Base-by-base conservation (phyloP, 2,888 invertebrate species). In the Scaptomyza parva region DNA sequence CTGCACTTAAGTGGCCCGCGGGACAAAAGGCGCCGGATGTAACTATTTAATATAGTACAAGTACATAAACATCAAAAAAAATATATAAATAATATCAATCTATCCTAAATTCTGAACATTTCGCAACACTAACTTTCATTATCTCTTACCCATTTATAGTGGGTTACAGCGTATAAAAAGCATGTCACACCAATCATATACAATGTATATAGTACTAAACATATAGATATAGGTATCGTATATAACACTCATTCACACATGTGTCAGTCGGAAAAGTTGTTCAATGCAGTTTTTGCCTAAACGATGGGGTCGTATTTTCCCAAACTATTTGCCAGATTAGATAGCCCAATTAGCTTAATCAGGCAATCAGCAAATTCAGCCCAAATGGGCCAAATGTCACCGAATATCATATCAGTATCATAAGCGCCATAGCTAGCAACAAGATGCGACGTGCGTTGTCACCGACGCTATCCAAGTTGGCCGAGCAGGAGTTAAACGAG, bases 401-500 rank as follows among this genome's bases (percentile, higher is more conserved):
- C 40, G 70, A 64, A 54, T 35, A 28, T 2, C 9, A 44, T 9
- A 22, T 60, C 24, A 30, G 28, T 50, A 30, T 66, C 64, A 77
- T 70, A 73, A 74, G 55, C 60, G 40, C 14, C 35, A 35, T 3
- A 62, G 58, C 22, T 62, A 65, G 64, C 47, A 39, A 53, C 64
- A 71, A 69, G 61, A 88, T 89, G 87, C 79, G 82, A 82, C 82
- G 90, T 76, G 80, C 87, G 44, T 70, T 89, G 57, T 76, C 89
- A 52, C 86, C 90, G 4, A 78, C 71, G 14, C 60, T 90, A 43
- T 88, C 88, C 59, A 88, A 87, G 69, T 87, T 91, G 68, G 93
- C 93, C 18, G 88, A 86, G 37, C 83, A 90, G 50, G 92, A 93
- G 72, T 75, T 93, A 35, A 91, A 92, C 53, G 93, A 93, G 87